These are phyloP conservation scores for Molossus molossus DNA, from an alignment of 2,797 vertebrate genomes.

Conservation along the genomic window DNA sequence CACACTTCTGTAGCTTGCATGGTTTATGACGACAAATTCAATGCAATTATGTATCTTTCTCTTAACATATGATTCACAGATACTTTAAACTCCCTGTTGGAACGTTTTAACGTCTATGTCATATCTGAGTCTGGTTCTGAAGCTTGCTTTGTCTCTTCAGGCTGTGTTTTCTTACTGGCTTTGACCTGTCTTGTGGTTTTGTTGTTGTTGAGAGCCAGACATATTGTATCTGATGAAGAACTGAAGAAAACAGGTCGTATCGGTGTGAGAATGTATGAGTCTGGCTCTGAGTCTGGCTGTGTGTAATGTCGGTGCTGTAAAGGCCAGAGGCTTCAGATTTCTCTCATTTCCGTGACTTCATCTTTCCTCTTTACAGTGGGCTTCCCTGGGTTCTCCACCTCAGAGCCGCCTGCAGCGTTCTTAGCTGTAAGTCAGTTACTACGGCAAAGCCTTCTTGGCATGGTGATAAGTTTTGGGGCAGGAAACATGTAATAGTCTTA, in stretches of 20 bases:
- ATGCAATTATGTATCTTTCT: not conserved
- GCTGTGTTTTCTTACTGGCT: not conserved
- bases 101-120: not conserved
- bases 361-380: not conserved
- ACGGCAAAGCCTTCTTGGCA: not conserved
- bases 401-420: not conserved
- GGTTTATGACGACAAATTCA: not conserved
- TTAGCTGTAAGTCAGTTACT: not conserved
- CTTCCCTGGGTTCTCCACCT: not conserved
- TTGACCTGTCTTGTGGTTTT: not conserved
- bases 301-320: not conserved
- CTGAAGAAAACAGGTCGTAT: not conserved
- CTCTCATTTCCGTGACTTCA: not conserved
- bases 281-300: not conserved
- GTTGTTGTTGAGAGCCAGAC: not conserved
- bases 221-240: not conserved
- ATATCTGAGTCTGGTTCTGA: not conserved
- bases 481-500: not conserved
- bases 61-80: not conserved
- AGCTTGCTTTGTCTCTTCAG: not conserved
- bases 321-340: not conserved
- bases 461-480: not conserved
- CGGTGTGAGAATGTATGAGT: not conserved
- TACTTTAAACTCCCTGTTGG: not conserved
- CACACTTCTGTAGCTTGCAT: not conserved